These are phyloP conservation scores for Liposcelis brunnea DNA, from an alignment of 2,888 invertebrate species.

Conservation along the genomic window DNA sequence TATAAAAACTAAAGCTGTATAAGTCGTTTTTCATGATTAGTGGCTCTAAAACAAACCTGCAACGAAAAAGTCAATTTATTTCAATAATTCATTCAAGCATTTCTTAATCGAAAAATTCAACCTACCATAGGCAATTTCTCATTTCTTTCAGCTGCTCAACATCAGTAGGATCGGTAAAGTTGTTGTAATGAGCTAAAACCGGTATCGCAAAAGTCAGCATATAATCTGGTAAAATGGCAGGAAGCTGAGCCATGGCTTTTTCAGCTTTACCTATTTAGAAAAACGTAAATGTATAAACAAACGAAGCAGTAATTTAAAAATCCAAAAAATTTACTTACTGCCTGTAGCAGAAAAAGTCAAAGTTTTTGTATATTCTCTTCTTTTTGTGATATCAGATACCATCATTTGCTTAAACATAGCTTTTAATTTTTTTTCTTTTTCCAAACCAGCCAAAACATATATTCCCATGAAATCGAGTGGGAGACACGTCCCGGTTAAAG, in stretches of 20 bases:
- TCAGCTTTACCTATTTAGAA: constrained; percentile 38
- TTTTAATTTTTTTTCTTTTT: constrained; percentile 63
- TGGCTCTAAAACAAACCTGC: constrained; percentile 71
- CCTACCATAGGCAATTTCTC: constrained; percentile 65
- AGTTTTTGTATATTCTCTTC: constrained; percentile 80
- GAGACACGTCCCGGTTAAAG: constrained; percentile 74
- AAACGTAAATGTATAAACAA: constrained; percentile 9
- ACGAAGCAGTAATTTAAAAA: neutral
- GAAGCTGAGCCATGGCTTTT: constrained; percentile 55
- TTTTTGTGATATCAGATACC: constrained; percentile 68
- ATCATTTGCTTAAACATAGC: constrained; percentile 58
- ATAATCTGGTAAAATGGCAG: constrained; percentile 88
- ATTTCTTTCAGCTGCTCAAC: constrained; percentile 58
- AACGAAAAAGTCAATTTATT: neutral
- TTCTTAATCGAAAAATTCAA: neutral
- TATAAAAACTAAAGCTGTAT: constrained; percentile 90
- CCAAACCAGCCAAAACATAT: constrained; percentile 78
- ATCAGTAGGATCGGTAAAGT: constrained; percentile 60
- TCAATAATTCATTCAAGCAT: neutral
- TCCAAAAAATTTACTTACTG: constrained; percentile 22
- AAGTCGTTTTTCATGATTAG: constrained; percentile 83
- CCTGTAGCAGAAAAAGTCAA: constrained; percentile 52
- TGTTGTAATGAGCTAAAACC: constrained; percentile 82
- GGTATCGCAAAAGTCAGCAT: constrained; percentile 95
- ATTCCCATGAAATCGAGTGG: constrained; percentile 95